Base-by-base conservation (phyloP, 2,888 invertebrate species). In the Tinea pellionella region DNA sequence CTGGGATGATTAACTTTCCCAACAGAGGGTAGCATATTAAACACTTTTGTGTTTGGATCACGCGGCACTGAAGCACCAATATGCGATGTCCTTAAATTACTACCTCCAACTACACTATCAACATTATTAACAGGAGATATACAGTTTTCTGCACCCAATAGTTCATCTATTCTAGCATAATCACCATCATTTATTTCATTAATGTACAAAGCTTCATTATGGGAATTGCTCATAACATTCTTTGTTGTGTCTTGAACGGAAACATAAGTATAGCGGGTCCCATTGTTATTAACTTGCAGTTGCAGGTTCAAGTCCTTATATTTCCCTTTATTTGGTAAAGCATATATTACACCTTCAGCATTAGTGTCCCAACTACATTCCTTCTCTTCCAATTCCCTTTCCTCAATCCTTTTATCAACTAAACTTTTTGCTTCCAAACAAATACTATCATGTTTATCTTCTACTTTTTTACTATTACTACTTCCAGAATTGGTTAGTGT, bases 281-380 rank as follows among this genome's bases (percentile, higher is more conserved):
- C 88, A 67, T 84, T 85, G 60, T 86, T 88, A 43, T 87, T 88
- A 0, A 88, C 88, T 68, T 88, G 88, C 19, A 88, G 62, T 61
- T 86, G 88, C 0, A 88, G 67, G 62, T 88, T 88, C 60, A 85
- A 64, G 61, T 88, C 88, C 61, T 88, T 88, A 59, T 88, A 88
- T 62, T 87, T 87, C 2, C 88, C 88, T 62, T 88, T 88, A 62
- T 88, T 88, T 0, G 88, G 88, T 42, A 88, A 68, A 8, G 88
- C 88, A 65, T 88, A 88, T 12, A 88, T 88, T 0, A 88, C 88
- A 0, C 88, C 88, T 65, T 88, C 88, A 0, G 88, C 87, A 62
- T 88, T 87, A 0, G 86, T 90, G 18, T 89, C 90, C 74, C 90
- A 90, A 65, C 88, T 88, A 62, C 89, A 89, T 67, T 90, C 90